Conservation (phyloP, 2,797 vertebrate genomes). For the Denticeps clupeoides region DNA sequence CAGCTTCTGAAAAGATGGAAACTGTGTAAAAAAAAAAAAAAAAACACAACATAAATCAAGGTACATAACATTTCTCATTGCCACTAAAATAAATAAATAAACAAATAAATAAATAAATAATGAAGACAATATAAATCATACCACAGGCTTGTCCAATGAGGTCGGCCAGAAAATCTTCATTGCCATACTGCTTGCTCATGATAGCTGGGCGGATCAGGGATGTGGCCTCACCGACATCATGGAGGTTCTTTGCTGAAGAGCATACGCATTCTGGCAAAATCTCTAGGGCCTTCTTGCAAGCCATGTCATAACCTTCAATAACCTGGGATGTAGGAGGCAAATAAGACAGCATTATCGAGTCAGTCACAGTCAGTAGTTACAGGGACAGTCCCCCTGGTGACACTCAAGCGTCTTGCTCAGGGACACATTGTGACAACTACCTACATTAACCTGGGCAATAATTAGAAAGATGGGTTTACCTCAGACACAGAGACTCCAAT, state of each 20-base stretch:
- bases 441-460: too few relatives aligned
- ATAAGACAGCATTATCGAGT: too few relatives aligned
- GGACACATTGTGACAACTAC: too few relatives aligned
- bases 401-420: too few relatives aligned
- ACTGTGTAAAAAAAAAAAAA: slow-evolving; percentile 54
- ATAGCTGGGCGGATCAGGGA: slow-evolving; percentile 75
- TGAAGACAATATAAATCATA: too few relatives aligned
- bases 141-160: slow-evolving; percentile 92
- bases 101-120: too few relatives aligned
- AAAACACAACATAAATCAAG: background rate
- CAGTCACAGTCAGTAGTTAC: too few relatives aligned
- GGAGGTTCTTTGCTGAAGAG: slow-evolving; percentile 79
- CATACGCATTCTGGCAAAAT: slow-evolving; percentile 83
- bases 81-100: too few relatives aligned
- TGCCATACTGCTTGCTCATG: slow-evolving; percentile 95
- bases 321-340: too few relatives aligned
- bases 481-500: slow-evolving; percentile 94
- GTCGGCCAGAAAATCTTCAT: slow-evolving; percentile 75
- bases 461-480: slow-evolving; percentile 40
- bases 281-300: slow-evolving; percentile 81
- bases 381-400: too few relatives aligned
- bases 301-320: slow-evolving; percentile 91
- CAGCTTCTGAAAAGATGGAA: slow-evolving; percentile 83
- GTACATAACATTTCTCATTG: too few relatives aligned
- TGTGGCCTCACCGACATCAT: slow-evolving; percentile 70